These are phyloP conservation scores for Lasioglossum albipes DNA, from an alignment of 1,140 invertebrate species.

Conservation along the genomic window DNA sequence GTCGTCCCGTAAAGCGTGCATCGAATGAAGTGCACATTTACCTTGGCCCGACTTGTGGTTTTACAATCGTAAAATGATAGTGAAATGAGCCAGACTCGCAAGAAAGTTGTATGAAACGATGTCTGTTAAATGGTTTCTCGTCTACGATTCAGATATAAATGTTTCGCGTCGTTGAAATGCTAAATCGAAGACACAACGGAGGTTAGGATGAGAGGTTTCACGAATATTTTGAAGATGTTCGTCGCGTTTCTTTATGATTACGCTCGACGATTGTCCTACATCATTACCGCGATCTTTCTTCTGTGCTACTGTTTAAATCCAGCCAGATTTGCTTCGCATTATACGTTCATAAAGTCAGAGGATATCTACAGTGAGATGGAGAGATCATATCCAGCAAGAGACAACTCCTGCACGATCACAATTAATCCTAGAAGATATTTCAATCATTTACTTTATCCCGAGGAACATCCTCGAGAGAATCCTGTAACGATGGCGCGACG, in stretches of 20 bases:
- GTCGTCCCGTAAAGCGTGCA: not conserved
- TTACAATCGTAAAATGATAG: not conserved
- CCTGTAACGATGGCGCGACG: conserved; percentile 67
- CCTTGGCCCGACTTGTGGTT: not conserved
- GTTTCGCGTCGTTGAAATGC: not conserved
- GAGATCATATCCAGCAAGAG: conserved; percentile 68
- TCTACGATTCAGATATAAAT: not conserved
- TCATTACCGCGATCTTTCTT: conserved; percentile 62
- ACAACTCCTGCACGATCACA: conserved; percentile 71
- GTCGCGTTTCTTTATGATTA: conserved; percentile 67
- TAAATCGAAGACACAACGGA: conserved; percentile 15
- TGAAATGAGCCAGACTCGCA: not conserved
- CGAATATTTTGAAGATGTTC: conserved; percentile 66
- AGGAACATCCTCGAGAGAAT: conserved; percentile 70
- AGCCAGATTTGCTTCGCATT: conserved; percentile 76
- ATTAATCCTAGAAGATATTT: conserved; percentile 45
- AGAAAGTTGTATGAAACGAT: not conserved
- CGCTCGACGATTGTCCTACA: conserved; percentile 64
- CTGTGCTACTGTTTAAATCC: conserved; percentile 75
- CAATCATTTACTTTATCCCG: conserved; percentile 71
- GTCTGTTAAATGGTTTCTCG: not conserved
- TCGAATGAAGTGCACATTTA: not conserved
- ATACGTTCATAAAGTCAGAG: conserved; percentile 73
- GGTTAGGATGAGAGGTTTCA: conserved; percentile 61
- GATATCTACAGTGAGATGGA: conserved; percentile 76